These are phyloP conservation scores for Ceratotherium simum DNA, from an alignment of 2,113 vertebrate genomes.

Conservation along the genomic window DNA sequence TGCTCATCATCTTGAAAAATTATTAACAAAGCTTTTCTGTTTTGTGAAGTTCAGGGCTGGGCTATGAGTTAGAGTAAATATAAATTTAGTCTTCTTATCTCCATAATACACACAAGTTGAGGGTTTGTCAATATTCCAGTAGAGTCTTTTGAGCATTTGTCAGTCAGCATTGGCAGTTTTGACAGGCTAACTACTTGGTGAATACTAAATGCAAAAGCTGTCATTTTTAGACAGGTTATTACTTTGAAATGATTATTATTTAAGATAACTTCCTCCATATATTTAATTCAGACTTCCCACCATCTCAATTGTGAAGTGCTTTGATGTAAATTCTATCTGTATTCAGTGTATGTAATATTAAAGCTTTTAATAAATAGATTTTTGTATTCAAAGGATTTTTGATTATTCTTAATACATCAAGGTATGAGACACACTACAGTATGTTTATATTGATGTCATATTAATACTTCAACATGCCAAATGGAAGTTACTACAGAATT, in stretches of 20 bases:
- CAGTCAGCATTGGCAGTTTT: slow-evolving; percentile 85
- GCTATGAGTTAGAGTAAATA: slow-evolving; percentile 81
- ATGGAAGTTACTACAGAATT: slow-evolving; percentile 59
- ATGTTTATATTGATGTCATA: slow-evolving; percentile 61
- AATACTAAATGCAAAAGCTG: slow-evolving; percentile 81
- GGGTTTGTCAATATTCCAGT: slow-evolving; percentile 87
- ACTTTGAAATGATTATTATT: slow-evolving; percentile 86
- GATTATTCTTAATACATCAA: slow-evolving; percentile 72
- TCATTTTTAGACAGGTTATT: slow-evolving; percentile 87
- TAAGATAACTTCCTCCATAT: slow-evolving; percentile 84
- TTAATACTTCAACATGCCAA: slow-evolving; percentile 69
- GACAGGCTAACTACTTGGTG: slow-evolving; percentile 81
- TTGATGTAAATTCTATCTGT: slow-evolving; percentile 84
- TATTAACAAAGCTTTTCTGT: slow-evolving; percentile 53
- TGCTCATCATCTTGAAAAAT: slow-evolving; percentile 45
- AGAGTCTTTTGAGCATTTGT: slow-evolving; percentile 86
- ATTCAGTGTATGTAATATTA: slow-evolving; percentile 77
- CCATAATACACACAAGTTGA: slow-evolving; percentile 84
- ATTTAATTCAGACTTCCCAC: slow-evolving; percentile 77
- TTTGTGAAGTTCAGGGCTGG: slow-evolving; percentile 74
- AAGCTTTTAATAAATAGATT: slow-evolving; percentile 77
- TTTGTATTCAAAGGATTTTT: slow-evolving; percentile 78
- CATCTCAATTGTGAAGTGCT: slow-evolving; percentile 81
- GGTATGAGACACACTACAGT: neutral
- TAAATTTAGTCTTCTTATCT: slow-evolving; percentile 87